Base-by-base conservation (phyloP, 1,140 invertebrate species). In the Reticulitermes speratus region DNA sequence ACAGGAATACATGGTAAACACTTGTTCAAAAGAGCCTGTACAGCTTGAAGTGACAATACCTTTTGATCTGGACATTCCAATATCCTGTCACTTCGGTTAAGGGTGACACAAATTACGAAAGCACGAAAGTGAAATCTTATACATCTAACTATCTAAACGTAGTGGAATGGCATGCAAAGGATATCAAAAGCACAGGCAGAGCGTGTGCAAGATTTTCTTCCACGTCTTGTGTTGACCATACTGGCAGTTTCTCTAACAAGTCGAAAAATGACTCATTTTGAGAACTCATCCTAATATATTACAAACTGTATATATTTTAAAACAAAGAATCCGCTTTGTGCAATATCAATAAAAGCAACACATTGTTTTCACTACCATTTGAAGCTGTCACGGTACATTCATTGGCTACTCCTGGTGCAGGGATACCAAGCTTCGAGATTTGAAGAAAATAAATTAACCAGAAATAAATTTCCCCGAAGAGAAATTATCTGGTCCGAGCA, bases 1-100 rank as follows among this genome's bases (percentile, higher is more conserved):
- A 86, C 75, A 16, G 30, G 45, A 2, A 86, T 52, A 75, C 59
- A 45, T 23, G 85, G 85, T 30, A 86, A 83, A 83, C 75, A 86
- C 16, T 48, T 82, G 30, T 32, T 83, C 23, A 86, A 23, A 8
- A 86, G 44, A 9, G 75, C 85, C 44, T 82, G 85, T 14, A 86
- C 3, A 23, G 75, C 65, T 44, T 86, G 30, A 12, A 86, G 21
- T 44, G 85, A 32, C 38, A 44, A 25, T 45, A 9, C 38, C 19
- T 82, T 86, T 30, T 86, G 59, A 12, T 82, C 52, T 45, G 38
- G n/a, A 38, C 21, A 48, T 75, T 69, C n/a, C 23, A 86, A 44
- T 38, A 75, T 75, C 14, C 85, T 86, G 85, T 86, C 12, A 32
- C 16, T 44, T 25, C 44, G 82, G 48, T 86, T 82, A 82, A 86